These are phyloP conservation scores for Drosophila hydei DNA, from an alignment of 1,140 invertebrate species.

Conservation along the genomic window DNA sequence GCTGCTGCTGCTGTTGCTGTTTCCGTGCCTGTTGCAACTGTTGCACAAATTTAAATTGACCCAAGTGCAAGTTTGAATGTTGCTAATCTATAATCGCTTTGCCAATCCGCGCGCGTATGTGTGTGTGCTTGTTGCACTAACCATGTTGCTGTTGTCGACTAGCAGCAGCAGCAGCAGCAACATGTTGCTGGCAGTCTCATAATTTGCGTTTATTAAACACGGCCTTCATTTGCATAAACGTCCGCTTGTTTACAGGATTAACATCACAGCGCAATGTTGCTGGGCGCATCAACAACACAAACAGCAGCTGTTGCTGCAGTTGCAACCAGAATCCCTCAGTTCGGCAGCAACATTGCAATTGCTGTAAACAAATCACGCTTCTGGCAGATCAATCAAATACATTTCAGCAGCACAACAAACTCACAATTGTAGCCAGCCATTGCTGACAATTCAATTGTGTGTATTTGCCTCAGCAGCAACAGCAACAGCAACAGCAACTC, in stretches of 20 bases:
- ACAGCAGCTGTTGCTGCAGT: slow-evolving; percentile 18
- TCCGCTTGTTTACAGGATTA: slow-evolving; percentile 54
- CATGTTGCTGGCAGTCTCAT: slow-evolving; percentile 57
- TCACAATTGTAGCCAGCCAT: slow-evolving; percentile 50
- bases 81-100: slow-evolving; percentile 70
- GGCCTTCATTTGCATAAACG: slow-evolving; percentile 73
- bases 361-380: slow-evolving; percentile 73
- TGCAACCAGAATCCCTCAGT: slow-evolving; percentile 3
- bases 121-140: slow-evolving; percentile 13
- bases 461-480: background rate
- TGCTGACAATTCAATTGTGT: slow-evolving; percentile 74
- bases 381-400: slow-evolving; percentile 66
- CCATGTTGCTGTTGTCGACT: slow-evolving; percentile 45
- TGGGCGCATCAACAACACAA: slow-evolving; percentile 18
- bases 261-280: slow-evolving; percentile 40
- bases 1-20: slow-evolving; percentile 36
- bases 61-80: slow-evolving; percentile 81
- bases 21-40: slow-evolving; percentile 61
- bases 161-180: slow-evolving; percentile 25
- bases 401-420: slow-evolving; percentile 34
- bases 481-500: background rate
- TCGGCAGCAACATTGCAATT: slow-evolving; percentile 53
- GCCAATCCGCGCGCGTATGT: slow-evolving; percentile 5
- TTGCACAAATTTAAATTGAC: slow-evolving; percentile 82
- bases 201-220: slow-evolving; percentile 82